Conservation (phyloP, 2,888 invertebrate genomes). For the Stegana nigrithorax region DNA sequence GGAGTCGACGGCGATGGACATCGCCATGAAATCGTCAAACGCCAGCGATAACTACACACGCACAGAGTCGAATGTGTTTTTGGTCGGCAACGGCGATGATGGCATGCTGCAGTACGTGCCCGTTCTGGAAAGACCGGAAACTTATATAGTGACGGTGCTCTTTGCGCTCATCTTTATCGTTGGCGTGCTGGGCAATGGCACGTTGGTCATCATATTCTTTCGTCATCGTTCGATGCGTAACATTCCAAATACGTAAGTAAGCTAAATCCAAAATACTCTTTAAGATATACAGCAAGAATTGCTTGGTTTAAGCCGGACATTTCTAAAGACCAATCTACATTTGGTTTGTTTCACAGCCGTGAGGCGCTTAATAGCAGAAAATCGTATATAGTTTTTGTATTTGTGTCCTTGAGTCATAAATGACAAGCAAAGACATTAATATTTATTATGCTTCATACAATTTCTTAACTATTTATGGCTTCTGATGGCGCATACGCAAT, state of each 20-base stretch:
- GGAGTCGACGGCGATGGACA: not conserved
- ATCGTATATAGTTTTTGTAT: too few species aligned
- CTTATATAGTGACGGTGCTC: conserved; percentile 87
- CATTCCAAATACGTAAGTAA: conserved; percentile 86
- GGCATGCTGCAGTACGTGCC: conserved; percentile 70
- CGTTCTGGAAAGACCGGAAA: conserved; percentile 81
- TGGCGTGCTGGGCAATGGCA: conserved; percentile 90
- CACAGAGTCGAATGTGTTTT: conserved; percentile 23
- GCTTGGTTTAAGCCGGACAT: too few species aligned
- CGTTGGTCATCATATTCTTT: conserved; percentile 85
- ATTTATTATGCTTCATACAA: too few species aligned
- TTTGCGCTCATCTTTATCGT: conserved; percentile 88
- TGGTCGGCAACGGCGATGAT: conserved; percentile 29
- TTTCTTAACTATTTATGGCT: not conserved
- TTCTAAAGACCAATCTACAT: too few species aligned
- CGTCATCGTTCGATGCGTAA: conserved; percentile 89
- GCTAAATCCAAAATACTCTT: not conserved
- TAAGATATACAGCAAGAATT: too few species aligned
- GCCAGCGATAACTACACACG: not conserved
- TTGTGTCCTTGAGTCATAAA: too few species aligned
- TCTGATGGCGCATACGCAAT: not conserved
- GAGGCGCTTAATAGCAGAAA: too few species aligned
- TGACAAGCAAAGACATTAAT: not conserved
- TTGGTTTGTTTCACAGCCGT: too few species aligned
- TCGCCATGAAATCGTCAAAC: conserved; percentile 30